phyloP scores from a whole-genome alignment of 2,888 invertebrate genomes.

The Polylopha cassiicola region DNA sequence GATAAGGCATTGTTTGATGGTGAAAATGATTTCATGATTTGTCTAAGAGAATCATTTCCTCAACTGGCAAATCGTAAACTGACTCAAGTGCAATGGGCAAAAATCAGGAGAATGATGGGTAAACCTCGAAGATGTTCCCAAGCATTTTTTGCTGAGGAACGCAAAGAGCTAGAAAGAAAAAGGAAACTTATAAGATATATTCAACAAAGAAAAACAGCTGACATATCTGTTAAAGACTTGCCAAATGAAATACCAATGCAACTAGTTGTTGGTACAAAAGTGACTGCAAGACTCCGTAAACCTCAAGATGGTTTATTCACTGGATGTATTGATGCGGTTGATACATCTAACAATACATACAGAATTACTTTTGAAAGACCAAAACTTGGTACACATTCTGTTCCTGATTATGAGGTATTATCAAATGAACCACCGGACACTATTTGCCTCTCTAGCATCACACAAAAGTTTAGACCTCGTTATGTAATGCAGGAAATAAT shows the following conservation, averaged over 20 bases:
- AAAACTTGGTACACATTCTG: slow-evolving; percentile 95
- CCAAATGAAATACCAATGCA: slow-evolving; percentile 97
- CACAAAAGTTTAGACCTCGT: slow-evolving; percentile 86
- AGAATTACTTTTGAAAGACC: slow-evolving; percentile 95
- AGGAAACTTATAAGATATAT: slow-evolving; percentile 93
- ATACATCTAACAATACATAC: slow-evolving; percentile 95
- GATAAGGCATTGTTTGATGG: slow-evolving; percentile 96
- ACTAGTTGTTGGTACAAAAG: slow-evolving; percentile 95
- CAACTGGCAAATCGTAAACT: slow-evolving; percentile 90
- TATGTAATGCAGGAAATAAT: slow-evolving; percentile 78
- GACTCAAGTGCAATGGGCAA: slow-evolving; percentile 95
- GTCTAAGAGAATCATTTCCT: slow-evolving; percentile 95
- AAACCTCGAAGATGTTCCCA: slow-evolving; percentile 96
- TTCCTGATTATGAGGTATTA: slow-evolving; percentile 97
- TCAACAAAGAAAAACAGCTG: slow-evolving; percentile 92
- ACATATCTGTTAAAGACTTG: slow-evolving; percentile 89
- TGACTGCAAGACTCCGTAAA: slow-evolving; percentile 90
- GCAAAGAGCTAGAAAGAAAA: slow-evolving; percentile 92
- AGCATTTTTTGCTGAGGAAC: slow-evolving; percentile 97
- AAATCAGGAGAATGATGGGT: slow-evolving; percentile 96
- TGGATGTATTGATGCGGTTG: slow-evolving; percentile 95
- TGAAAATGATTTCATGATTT: slow-evolving; percentile 97
- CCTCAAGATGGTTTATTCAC: slow-evolving; percentile 98
- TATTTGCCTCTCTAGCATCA: slow-evolving; percentile 89
- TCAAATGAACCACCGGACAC: slow-evolving; percentile 95